Evolutionary conservation across 2,113 vertebrate genomes (phyloP).

Genomic region (Gorsachius goisagi): DNA sequence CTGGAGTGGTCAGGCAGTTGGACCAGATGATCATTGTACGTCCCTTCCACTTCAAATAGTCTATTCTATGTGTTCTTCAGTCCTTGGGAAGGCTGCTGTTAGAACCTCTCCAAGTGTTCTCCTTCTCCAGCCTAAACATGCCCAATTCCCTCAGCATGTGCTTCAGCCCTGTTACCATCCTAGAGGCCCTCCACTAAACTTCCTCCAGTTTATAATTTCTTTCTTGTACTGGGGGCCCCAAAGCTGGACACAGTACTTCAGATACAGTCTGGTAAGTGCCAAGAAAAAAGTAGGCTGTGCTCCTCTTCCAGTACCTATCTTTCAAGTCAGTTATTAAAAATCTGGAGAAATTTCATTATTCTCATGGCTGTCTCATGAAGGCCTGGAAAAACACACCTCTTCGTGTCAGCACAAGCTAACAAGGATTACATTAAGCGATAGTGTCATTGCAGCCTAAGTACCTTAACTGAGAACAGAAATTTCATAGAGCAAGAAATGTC

Average conservation of each 20-base stretch:
- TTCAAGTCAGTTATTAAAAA: not conserved
- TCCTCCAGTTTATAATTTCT: not conserved
- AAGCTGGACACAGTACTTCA: not conserved
- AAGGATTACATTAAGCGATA: not conserved
- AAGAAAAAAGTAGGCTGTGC: not conserved
- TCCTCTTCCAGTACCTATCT: not conserved
- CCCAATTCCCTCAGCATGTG: not conserved
- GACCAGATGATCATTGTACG: not conserved
- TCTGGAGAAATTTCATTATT: not conserved
- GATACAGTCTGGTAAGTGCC: not conserved
- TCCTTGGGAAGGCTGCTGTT: not conserved
- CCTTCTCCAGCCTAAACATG: not conserved
- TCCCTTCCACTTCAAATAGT: not conserved
- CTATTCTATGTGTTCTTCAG: not conserved
- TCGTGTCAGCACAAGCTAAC: not conserved
- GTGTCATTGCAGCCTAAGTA: not conserved
- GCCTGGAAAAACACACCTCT: not conserved
- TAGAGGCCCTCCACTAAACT: not conserved
- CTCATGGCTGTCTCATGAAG: not conserved
- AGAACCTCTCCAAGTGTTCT: not conserved
- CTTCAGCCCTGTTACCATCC: not conserved
- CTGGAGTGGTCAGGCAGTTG: not conserved
- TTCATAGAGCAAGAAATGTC: not conserved
- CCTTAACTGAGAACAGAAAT: not conserved
- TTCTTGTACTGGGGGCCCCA: not conserved